Conservation (phyloP, 1,140 invertebrate species). For the Meloidogyne floridensis region DNA sequence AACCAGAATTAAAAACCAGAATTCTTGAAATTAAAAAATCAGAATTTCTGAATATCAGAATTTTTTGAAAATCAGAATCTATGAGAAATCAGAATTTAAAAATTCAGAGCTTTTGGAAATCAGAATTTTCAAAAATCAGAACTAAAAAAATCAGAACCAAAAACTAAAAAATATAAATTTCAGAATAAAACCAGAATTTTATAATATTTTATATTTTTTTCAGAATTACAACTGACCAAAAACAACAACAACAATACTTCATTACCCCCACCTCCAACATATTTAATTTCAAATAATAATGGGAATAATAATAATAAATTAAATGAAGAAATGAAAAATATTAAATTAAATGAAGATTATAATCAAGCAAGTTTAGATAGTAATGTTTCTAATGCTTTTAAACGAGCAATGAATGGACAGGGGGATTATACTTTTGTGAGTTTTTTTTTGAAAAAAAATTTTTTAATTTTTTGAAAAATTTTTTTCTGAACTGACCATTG, state of each 20-base stretch:
- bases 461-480: background rate
- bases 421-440: conserved; percentile 49
- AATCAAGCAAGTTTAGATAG: conserved; percentile 20
- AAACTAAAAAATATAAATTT: too few relatives aligned
- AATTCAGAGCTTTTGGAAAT: background rate
- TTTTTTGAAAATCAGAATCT: too few relatives aligned
- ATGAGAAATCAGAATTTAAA: conserved; percentile 12
- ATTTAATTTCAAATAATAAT: background rate
- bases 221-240: background rate
- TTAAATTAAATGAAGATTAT: background rate
- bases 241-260: background rate
- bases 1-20: too few relatives aligned
- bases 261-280: background rate
- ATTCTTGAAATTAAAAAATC: too few relatives aligned
- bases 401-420: conserved; percentile 35
- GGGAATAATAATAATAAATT: conserved; percentile 19
- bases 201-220: background rate
- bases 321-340: background rate
- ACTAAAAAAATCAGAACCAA: too few relatives aligned
- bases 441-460: conserved; percentile 21
- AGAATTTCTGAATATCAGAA: too few relatives aligned
- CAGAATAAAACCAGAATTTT: too few relatives aligned
- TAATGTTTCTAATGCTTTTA: conserved; percentile 35
- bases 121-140: background rate
- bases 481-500: too few relatives aligned